Percentiles rank a stretch among this genome's conserved stretches.
Conservation (phyloP, 1,140 invertebrate genomes). For the Atopsyche davidsoni region DNA sequence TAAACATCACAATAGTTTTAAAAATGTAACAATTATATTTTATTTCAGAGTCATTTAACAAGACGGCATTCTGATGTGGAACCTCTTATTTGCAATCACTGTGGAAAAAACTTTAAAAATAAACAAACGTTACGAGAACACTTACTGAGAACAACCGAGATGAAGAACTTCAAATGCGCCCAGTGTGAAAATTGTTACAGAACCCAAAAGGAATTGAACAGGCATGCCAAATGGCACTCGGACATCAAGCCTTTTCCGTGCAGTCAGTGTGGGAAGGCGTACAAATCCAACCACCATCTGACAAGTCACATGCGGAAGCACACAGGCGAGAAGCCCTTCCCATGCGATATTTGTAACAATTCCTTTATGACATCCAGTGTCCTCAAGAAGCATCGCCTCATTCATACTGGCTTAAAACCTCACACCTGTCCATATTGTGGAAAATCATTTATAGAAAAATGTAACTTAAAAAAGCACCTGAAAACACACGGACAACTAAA, state of each 20-base stretch:
- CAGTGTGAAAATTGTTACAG: conserved; percentile 58
- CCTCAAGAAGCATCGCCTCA: conserved; percentile 53
- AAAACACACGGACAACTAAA: conserved; percentile 26
- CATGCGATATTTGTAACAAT: conserved; percentile 52
- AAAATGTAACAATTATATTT: too few relatives aligned
- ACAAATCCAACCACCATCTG: conserved; percentile 58
- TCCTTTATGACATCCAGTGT: conserved; percentile 24
- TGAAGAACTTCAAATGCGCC: conserved; percentile 52
- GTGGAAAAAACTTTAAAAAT: conserved; percentile 35
- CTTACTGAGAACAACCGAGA: conserved; percentile 36
- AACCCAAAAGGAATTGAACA: conserved; percentile 73
- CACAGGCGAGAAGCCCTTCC: conserved; percentile 56
- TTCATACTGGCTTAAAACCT: conserved; percentile 49
- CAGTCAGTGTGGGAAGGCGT: conserved; percentile 64
- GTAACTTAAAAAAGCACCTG: conserved; percentile 29
- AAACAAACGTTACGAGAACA: conserved; percentile 33
- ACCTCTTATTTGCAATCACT: conserved; percentile 36
- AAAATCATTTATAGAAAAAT: conserved; percentile 30
- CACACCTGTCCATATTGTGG: conserved; percentile 33
- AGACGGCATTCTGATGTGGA: conserved; percentile 12
- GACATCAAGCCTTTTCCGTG: conserved; percentile 60
- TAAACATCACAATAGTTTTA: too few relatives aligned
- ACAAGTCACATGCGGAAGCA: conserved; percentile 51
- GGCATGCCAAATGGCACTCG: conserved; percentile 57
- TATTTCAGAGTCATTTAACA: conserved; percentile 21